Evolutionary conservation across 2,797 vertebrate genomes (phyloP).

Genomic region (Chloroceryle inda): DNA sequence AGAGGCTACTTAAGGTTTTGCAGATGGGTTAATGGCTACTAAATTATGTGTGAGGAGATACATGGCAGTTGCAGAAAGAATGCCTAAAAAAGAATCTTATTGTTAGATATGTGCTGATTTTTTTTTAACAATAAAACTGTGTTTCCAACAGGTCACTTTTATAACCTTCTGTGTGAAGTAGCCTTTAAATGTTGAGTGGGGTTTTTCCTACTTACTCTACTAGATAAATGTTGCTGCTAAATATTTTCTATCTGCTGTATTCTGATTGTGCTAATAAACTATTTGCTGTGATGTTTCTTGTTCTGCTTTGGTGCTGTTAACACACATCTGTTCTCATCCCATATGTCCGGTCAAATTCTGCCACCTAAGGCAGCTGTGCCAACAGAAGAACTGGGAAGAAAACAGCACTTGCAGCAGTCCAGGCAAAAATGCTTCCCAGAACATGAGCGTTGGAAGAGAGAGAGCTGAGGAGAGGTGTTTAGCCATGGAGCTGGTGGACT

Average conservation of each 20-base stretch:
- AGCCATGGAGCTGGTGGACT: not conserved
- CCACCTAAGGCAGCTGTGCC: not conserved
- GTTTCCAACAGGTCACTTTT: not conserved
- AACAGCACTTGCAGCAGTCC: not conserved
- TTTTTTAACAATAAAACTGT: not conserved
- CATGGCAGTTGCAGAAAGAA: not conserved
- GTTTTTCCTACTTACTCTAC: not conserved
- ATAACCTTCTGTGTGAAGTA: not conserved
- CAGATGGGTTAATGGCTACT: not conserved
- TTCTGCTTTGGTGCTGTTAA: not conserved
- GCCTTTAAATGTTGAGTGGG: not conserved
- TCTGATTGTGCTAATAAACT: not conserved
- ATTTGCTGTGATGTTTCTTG: not conserved
- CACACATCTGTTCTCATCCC: not conserved
- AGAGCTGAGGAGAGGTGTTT: not conserved
- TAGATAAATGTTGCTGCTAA: not conserved
- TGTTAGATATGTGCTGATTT: not conserved
- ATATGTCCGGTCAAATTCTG: not conserved
- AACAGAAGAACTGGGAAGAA: not conserved
- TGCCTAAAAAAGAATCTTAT: not conserved
- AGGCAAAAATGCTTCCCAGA: not conserved
- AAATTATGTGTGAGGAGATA: not conserved
- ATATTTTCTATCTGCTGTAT: not conserved
- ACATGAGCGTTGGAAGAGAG: not conserved
- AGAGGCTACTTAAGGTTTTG: constrained; percentile 24